Evolutionary conservation across 1,140 invertebrate species (phyloP).

Genomic region (Drosophila triauraria): DNA sequence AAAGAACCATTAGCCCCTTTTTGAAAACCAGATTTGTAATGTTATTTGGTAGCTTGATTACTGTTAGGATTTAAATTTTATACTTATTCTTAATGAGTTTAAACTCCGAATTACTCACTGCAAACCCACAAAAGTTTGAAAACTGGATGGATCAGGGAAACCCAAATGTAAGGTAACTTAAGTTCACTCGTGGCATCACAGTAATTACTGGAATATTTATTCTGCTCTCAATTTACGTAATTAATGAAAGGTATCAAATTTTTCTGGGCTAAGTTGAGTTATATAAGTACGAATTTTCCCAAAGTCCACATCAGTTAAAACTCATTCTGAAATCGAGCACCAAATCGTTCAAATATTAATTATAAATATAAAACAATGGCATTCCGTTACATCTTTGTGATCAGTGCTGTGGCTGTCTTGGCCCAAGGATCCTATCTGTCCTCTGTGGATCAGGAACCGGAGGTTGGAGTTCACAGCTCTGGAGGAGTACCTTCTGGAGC

Average conservation of each 20-base stretch:
- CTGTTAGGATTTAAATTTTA: conserved; percentile 1
- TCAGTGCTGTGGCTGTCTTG: conserved; percentile 28
- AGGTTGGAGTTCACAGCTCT: conserved; percentile 10
- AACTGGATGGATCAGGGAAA: conserved; percentile 5
- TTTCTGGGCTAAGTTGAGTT: not conserved
- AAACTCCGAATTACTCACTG: conserved; percentile 3
- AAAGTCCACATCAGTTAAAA: conserved; percentile 38
- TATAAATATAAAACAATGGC: conserved; percentile 12
- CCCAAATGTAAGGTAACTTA: conserved; percentile 2
- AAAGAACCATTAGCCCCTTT: conserved; percentile 3
- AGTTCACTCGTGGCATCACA: not conserved
- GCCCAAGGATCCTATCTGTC: conserved; percentile 29
- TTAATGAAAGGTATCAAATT: not conserved
- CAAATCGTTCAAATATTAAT: not conserved
- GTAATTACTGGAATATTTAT: not conserved
- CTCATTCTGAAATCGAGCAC: conserved; percentile 16
- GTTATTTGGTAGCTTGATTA: not conserved
- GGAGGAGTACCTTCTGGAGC: conserved; percentile 4
- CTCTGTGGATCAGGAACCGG: conserved; percentile 7
- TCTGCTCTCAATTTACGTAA: not conserved
- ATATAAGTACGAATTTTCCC: conserved; percentile 31
- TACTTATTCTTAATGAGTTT: conserved; percentile 1
- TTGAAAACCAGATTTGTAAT: not conserved
- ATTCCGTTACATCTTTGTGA: conserved; percentile 13
- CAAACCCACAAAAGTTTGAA: not conserved